A percentile compares a stretch with the other conserved stretches of the same genome.
Evolutionary conservation across 2,113 vertebrate genomes (phyloP).

Genomic region (Mesembrinibis cayennensis): DNA sequence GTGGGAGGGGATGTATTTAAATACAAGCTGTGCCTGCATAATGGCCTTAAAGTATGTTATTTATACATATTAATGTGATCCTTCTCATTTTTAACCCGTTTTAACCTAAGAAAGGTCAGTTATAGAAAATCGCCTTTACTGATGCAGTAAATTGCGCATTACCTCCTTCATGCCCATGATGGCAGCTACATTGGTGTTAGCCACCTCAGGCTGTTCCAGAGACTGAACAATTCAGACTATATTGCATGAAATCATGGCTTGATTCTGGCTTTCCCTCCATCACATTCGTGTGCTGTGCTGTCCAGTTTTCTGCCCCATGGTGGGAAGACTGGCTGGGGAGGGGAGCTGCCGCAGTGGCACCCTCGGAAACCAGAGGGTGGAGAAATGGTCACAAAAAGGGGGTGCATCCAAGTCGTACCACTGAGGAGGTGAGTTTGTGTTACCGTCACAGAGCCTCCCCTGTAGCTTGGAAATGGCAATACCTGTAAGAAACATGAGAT

Average conservation of each 20-base stretch:
- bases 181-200: neutral
- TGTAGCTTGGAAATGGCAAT: neutral
- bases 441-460: neutral
- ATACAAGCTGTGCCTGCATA: neutral
- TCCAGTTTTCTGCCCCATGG: neutral
- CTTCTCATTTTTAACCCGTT: neutral
- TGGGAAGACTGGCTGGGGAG: neutral
- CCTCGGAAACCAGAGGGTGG: neutral
- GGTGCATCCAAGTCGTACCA: neutral
- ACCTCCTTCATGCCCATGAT: neutral
- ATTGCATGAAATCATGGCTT: neutral
- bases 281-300: neutral
- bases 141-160: neutral
- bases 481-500: neutral
- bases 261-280: neutral
- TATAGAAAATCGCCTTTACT: neutral
- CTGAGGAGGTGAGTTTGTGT: accelerated
- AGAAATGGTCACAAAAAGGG: neutral
- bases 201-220: neutral
- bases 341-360: neutral
- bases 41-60: neutral
- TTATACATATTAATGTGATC: neutral
- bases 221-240: neutral
- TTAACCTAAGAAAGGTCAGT: neutral
- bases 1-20: constrained; percentile 1